These are phyloP conservation scores for Zophobas atratus DNA, from an alignment of 1,140 invertebrate species.

Conservation along the genomic window DNA sequence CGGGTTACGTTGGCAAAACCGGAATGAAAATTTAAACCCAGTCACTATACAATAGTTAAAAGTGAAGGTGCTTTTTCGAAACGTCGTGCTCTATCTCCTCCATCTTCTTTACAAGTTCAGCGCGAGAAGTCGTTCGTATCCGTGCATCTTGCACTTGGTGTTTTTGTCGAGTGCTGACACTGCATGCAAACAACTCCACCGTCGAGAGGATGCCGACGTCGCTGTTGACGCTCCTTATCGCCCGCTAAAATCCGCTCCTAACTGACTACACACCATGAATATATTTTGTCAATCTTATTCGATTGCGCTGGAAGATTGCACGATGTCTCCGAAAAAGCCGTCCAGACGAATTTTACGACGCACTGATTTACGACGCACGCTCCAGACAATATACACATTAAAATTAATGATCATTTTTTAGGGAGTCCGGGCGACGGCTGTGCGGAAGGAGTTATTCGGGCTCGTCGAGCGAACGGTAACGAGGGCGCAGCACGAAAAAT, in stretches of 20 bases:
- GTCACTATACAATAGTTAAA: too few relatives aligned
- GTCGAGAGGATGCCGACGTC: slow-evolving; percentile 24
- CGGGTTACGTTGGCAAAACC: too few relatives aligned
- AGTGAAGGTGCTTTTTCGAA: too few relatives aligned
- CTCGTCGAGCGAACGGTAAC: too few relatives aligned
- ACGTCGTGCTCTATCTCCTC: too few relatives aligned
- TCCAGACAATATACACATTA: slow-evolving; percentile 22
- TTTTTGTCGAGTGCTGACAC: slow-evolving; percentile 31
- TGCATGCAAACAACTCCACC: slow-evolving; percentile 41
- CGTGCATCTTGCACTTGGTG: slow-evolving; percentile 6
- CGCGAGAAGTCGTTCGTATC: background rate
- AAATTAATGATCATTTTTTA: slow-evolving; percentile 31
- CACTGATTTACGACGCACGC: slow-evolving; percentile 28
- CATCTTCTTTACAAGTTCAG: too few relatives aligned
- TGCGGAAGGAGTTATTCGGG: too few relatives aligned
- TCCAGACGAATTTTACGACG: slow-evolving; percentile 31
- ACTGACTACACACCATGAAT: slow-evolving; percentile 12
- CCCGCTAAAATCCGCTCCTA: slow-evolving; percentile 16
- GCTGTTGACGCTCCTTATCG: slow-evolving; percentile 29
- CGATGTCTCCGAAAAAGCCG: slow-evolving; percentile 23
- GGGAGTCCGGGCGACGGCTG: too few relatives aligned
- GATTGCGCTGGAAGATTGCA: slow-evolving; percentile 5
- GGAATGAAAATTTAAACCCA: too few relatives aligned
- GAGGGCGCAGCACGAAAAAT: too few relatives aligned
- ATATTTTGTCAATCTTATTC: slow-evolving; percentile 21